Base-by-base conservation (phyloP, 2,797 vertebrate genomes). In the Sitta carolinensis region DNA sequence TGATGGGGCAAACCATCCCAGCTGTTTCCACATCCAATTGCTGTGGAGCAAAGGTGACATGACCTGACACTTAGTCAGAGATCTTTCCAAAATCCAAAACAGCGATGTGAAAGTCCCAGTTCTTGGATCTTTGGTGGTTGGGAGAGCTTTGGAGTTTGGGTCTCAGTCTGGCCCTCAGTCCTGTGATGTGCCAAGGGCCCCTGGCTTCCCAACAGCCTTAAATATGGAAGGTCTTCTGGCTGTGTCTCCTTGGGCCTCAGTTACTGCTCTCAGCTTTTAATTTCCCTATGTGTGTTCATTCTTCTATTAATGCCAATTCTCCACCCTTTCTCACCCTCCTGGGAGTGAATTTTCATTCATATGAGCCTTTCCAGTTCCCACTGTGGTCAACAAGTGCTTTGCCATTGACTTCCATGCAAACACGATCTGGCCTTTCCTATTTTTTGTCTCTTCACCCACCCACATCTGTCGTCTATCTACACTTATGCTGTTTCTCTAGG, bases 381-480 rank as follows among this genome's bases (percentile, higher is more conserved):
- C 63, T 78, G 55, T 75, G 91, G 40, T 92, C 78, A 85, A 23
- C 0, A 13, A 76, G 43, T 36, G 19, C n/a, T 96, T 88, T 90
- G 40, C 85, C 45, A 50, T 84, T 83, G 66, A 93, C 76, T 96
- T 94, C 66, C 1, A 38, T 79, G 79, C 73, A 88, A 92, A 79
- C 14, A 63, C 89, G 51, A 8, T 81, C 54, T 69, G 80, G 50
- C 43, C 48, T 89, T 94, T 66, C 68, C 48, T 93, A 45, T 79
- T 95, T 85, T 95, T 91, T 87, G 55, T 89, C 42, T 68, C 68
- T 79, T 94, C 88, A 97, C 74, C 72, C 90, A 93, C 86, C 90
- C 94, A 93, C 94, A 97, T 97, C 96, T 97, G 96, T 97, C 52
- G 1, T 89, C 93, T 94, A 69, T 96, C 95, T 95, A 93, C 92